Base-by-base conservation (phyloP, 2,113 vertebrate species). In the Oreotragus oreotragus region DNA sequence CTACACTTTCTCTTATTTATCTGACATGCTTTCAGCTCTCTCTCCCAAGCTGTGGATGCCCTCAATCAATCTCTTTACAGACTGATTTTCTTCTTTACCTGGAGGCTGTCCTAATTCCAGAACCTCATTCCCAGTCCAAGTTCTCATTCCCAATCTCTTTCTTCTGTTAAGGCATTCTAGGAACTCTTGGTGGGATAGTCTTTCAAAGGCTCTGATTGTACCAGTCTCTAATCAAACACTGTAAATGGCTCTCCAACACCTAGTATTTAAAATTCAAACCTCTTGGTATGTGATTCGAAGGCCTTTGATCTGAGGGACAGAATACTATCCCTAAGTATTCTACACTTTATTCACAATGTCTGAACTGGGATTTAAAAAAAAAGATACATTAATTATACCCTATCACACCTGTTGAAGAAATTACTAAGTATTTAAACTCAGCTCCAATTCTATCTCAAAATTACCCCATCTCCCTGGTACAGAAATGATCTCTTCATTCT, bases 11-110 rank as follows among this genome's bases (percentile, higher is more conserved):
- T 84, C 66, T 80, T 39, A 13, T 36, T 90, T 60, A 87, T 85
- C 96, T 55, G 77, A 85, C 43, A 39, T 13, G 49, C 53, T 70
- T 90, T 76, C 6, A 70, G 36, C 58, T 88, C 8, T 92, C 84
- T 55, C 57, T 14, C 47, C 19, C 14, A 77, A 73, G 88, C 88
- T 58, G 49, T 76, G 89, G 81, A 79, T 51, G 66, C 66, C 66
- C 83, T 88, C 33, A 21, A 62, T 43, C 83, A 97, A 95, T 94
- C 79, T 73, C 84, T 86, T 73, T 84, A 73, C 86, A 55, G 90
- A 83, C 83, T 73, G 95, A 95, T 93, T 93, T 94, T 97, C 97
- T 94, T 92, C 88, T 92, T 95, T 92, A 47, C 45, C 64, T 23
- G 53, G 83, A 92, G 86, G 90, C 60, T 62, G 91, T 81, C 86